These are phyloP conservation scores for Cyprinella venusta DNA, from an alignment of 2,797 vertebrate species.

Conservation along the genomic window DNA sequence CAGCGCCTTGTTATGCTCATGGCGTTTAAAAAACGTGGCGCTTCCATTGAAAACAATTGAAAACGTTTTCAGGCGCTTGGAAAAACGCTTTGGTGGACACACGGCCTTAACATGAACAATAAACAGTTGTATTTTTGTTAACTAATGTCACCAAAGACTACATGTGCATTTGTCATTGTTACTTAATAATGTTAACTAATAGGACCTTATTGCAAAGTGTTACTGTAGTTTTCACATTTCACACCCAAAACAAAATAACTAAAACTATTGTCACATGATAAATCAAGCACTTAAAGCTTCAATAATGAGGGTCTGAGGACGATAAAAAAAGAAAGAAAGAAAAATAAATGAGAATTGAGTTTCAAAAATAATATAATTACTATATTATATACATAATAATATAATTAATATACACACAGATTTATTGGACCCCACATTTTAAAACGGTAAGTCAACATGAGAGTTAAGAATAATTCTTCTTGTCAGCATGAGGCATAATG, in stretches of 20 bases:
- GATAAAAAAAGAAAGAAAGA: not conserved
- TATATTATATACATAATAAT: not conserved
- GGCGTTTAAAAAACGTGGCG: too few relatives aligned
- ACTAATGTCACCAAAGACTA: not conserved
- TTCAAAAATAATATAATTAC: too few relatives aligned
- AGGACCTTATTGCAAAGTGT: not conserved
- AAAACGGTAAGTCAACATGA: not conserved
- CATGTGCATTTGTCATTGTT: not conserved
- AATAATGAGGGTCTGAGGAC: not conserved
- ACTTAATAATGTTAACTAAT: not conserved
- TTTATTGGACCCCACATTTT: not conserved
- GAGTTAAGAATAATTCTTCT: slow-evolving; percentile 7
- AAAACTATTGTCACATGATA: not conserved
- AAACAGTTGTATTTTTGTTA: not conserved
- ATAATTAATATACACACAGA: not conserved
- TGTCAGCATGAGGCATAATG: slow-evolving; percentile 10
- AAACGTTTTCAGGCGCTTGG: too few relatives aligned
- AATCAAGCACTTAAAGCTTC: not conserved
- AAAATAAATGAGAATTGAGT: not conserved
- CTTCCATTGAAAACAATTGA: too few relatives aligned
- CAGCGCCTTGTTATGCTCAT: too few relatives aligned
- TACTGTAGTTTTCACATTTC: not conserved
- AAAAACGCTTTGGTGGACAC: too few relatives aligned
- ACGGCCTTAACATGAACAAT: not conserved
- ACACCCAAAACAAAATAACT: not conserved